phyloP scores from a whole-genome alignment of 2,888 invertebrate species.

The Eupithecia abbreviata region DNA sequence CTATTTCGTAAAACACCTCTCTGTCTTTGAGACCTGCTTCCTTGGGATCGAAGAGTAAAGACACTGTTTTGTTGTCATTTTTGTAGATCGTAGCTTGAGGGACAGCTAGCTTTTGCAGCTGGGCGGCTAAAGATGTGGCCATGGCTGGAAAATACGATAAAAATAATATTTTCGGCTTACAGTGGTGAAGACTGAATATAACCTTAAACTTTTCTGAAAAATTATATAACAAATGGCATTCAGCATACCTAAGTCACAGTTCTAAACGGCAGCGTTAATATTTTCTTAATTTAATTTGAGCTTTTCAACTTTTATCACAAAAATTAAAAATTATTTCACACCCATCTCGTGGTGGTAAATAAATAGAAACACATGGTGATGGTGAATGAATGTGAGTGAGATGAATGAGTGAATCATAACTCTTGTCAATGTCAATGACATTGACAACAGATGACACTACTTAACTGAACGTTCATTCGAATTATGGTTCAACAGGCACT shows the following conservation, averaged over 20 bases:
- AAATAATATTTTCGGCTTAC: background rate
- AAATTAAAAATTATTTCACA: background rate
- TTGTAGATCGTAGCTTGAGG: constrained; percentile 89
- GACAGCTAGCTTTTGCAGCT: constrained; percentile 88
- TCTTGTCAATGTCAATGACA: background rate
- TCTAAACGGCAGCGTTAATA: background rate
- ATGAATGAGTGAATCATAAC: background rate
- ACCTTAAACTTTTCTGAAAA: background rate
- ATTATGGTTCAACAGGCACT: background rate
- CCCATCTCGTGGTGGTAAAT: background rate
- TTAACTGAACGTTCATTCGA: background rate
- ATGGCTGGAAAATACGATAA: constrained; percentile 46
- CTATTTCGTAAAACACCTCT: constrained; percentile 93
- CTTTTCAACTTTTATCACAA: background rate
- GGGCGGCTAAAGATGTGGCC: constrained; percentile 90
- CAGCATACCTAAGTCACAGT: background rate
- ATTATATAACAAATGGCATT: background rate
- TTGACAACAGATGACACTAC: background rate
- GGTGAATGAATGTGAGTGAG: background rate
- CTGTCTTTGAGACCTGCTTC: constrained; percentile 94
- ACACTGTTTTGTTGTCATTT: constrained; percentile 88
- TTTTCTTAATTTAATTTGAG: background rate
- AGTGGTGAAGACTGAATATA: background rate
- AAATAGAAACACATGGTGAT: background rate
- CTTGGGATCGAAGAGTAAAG: constrained; percentile 94